Percentiles rank a stretch among this genome's conserved stretches.
phyloP scores from a whole-genome alignment of 2,113 vertebrate genomes.

The Ursus arctos region DNA sequence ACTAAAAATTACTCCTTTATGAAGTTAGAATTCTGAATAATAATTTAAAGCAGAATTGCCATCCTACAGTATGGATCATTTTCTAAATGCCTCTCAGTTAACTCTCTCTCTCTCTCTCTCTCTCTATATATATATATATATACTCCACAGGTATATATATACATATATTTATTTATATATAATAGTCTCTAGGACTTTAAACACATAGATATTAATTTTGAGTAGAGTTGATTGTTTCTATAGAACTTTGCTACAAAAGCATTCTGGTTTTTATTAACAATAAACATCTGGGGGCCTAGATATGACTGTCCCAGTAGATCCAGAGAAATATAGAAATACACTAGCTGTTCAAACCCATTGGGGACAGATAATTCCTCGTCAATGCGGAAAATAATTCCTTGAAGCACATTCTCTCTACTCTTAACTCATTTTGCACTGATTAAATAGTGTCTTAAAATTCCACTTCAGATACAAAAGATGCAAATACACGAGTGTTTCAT shows the following conservation, averaged over 20 bases:
- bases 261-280: neutral
- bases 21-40: neutral
- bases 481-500: neutral
- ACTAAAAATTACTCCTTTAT: neutral
- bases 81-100: neutral
- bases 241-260: neutral
- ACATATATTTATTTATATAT: neutral
- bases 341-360: neutral
- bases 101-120: neutral
- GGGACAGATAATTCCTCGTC: neutral
- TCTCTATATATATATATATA: no score
- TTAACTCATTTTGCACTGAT: neutral
- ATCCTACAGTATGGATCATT: neutral
- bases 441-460: neutral
- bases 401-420: neutral
- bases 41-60: neutral
- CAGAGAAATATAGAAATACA: neutral
- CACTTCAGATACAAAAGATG: neutral
- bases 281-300: neutral
- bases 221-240: neutral
- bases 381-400: neutral
- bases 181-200: neutral
- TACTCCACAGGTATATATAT: no score
- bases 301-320: neutral
- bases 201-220: neutral